These are phyloP conservation scores for Tenthredo livida DNA, from an alignment of 2,888 invertebrate genomes.

Conservation along the genomic window DNA sequence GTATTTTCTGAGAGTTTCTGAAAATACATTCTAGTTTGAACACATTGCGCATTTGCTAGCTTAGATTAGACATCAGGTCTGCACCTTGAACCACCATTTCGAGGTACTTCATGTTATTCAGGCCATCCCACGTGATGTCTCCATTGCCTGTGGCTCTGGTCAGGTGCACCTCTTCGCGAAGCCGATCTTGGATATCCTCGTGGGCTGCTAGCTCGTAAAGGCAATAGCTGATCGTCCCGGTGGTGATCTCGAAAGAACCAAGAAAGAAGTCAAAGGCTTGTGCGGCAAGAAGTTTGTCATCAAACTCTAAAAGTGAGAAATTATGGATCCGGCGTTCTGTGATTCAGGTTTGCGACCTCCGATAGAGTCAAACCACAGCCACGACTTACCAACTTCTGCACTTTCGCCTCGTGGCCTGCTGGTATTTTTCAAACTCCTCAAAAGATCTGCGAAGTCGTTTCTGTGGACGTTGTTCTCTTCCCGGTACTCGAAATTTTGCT, in stretches of 20 bases:
- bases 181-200: slow-evolving; percentile 28
- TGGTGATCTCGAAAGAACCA: slow-evolving; percentile 74
- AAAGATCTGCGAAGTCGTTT: neutral
- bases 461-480: neutral
- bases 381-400: neutral
- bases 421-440: neutral
- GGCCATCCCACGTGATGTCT: slow-evolving; percentile 55
- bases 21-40: slow-evolving; percentile 45
- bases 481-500: slow-evolving; percentile 9
- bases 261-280: slow-evolving; percentile 74
- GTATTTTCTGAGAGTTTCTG: slow-evolving; percentile 74
- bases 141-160: neutral
- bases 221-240: slow-evolving; percentile 4
- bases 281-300: slow-evolving; percentile 68
- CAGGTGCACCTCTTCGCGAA: slow-evolving; percentile 20
- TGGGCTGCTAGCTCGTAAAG: slow-evolving; percentile 37
- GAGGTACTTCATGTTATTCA: slow-evolving; percentile 76
- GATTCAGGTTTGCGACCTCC: neutral
- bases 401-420: neutral
- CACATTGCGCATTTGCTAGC: neutral
- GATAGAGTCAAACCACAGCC: too few relatives aligned
- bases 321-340: neutral
- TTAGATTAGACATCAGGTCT: neutral
- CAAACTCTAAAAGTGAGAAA: slow-evolving; percentile 59
- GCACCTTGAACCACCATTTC: slow-evolving; percentile 75